Percentiles rank a stretch among this genome's conserved stretches.
phyloP scores from a whole-genome alignment of 2,113 vertebrate genomes.

The Ursus arctos region DNA sequence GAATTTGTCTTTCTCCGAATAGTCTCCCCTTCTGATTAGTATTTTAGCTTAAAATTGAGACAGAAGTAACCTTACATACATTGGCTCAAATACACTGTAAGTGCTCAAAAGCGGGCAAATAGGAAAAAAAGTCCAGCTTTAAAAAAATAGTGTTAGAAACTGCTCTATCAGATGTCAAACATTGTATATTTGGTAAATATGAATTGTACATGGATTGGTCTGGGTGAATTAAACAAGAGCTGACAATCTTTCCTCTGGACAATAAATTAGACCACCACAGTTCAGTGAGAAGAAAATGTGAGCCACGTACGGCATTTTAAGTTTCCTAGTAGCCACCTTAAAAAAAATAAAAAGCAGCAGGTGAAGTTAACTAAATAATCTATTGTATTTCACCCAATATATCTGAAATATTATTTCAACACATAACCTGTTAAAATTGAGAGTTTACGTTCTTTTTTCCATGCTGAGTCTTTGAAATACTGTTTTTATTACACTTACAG shows the following conservation, averaged over 20 bases:
- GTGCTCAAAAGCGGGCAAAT: not conserved
- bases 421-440: constrained; percentile 27
- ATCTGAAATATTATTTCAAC: not conserved
- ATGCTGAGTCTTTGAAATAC: not conserved
- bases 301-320: not conserved
- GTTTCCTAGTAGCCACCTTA: not conserved
- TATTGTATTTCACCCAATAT: not conserved
- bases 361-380: not conserved
- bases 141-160: not conserved
- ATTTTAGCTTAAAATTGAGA: constrained; percentile 35
- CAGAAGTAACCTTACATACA: not conserved
- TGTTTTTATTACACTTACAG: not conserved
- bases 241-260: not conserved
- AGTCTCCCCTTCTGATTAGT: not conserved
- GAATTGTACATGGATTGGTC: not conserved
- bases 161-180: not conserved
- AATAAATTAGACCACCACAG: not conserved
- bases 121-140: not conserved
- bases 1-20: constrained; percentile 7
- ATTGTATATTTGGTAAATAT: not conserved
- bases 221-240: constrained; percentile 21
- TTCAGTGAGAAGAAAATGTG: not conserved
- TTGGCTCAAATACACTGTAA: not conserved
- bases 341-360: constrained; percentile 2
- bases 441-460: not conserved